These are phyloP conservation scores for Chlorops oryzae DNA, from an alignment of 1,140 invertebrate genomes.

Conservation along the genomic window DNA sequence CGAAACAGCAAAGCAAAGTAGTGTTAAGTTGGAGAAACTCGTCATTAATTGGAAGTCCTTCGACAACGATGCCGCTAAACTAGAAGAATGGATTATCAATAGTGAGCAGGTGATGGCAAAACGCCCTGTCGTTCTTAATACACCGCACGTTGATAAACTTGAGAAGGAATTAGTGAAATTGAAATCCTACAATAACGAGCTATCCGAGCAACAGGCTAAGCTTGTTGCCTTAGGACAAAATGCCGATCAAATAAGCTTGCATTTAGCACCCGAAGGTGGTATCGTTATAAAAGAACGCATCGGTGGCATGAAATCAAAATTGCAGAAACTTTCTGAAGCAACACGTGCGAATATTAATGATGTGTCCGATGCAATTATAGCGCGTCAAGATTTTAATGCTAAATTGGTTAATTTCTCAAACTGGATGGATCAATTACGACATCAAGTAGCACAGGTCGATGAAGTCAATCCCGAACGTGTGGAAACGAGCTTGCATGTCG, in stretches of 20 bases:
- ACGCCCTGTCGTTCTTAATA: conserved; percentile 55
- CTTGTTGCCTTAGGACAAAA: conserved; percentile 70
- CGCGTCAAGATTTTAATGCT: conserved; percentile 76
- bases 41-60: conserved; percentile 75
- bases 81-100: conserved; percentile 66
- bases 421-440: conserved; percentile 73
- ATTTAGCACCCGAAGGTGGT: conserved; percentile 69
- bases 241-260: conserved; percentile 69
- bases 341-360: conserved; percentile 68
- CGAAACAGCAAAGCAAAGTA: conserved; percentile 65
- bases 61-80: conserved; percentile 62
- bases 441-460: conserved; percentile 69
- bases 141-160: conserved; percentile 63
- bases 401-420: conserved; percentile 74
- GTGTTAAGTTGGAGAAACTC: conserved; percentile 69
- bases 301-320: conserved; percentile 63
- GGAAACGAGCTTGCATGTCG: conserved; percentile 67
- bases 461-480: conserved; percentile 75
- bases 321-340: conserved; percentile 64
- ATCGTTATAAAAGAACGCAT: conserved; percentile 64
- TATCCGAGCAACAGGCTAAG: conserved; percentile 74
- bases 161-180: conserved; percentile 65
- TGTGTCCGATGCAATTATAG: conserved; percentile 71
- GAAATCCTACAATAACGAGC: conserved; percentile 72
- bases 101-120: conserved; percentile 57